Evolutionary conservation across 2,797 vertebrate species (phyloP).

Genomic region (Apogon talboti): DNA sequence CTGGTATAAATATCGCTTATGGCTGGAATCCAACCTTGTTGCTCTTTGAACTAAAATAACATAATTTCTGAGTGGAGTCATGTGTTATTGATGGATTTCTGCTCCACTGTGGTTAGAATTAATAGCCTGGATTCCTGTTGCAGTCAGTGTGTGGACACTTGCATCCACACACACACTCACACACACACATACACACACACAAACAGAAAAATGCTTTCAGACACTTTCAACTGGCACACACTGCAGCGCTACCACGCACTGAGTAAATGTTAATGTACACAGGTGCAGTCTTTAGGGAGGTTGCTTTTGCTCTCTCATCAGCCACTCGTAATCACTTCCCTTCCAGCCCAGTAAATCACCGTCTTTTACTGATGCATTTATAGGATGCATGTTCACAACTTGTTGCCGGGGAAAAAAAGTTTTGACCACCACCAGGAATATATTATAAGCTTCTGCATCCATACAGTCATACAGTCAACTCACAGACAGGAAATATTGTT

Average conservation of each 20-base stretch:
- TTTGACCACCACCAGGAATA: slow-evolving; percentile 67
- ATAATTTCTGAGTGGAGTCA: slow-evolving; percentile 57
- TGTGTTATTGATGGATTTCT: slow-evolving; percentile 67
- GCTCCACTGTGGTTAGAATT: slow-evolving; percentile 69
- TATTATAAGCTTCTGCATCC: slow-evolving; percentile 70
- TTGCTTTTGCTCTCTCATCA: slow-evolving; percentile 76
- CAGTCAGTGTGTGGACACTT: slow-evolving; percentile 61
- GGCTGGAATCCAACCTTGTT: slow-evolving; percentile 66
- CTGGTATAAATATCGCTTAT: slow-evolving; percentile 71
- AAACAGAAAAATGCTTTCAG: slow-evolving; percentile 23
- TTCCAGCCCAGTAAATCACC: slow-evolving; percentile 74
- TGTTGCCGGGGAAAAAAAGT: slow-evolving; percentile 68
- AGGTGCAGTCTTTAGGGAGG: slow-evolving; percentile 76
- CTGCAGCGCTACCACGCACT: slow-evolving; percentile 48
- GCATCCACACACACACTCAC: slow-evolving; percentile 34
- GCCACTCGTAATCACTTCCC: slow-evolving; percentile 81
- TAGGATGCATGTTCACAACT: slow-evolving; percentile 78
- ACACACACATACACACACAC: slow-evolving; percentile 7
- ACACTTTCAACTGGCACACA: not conserved
- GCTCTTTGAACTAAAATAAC: slow-evolving; percentile 76
- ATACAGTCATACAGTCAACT: slow-evolving; percentile 56
- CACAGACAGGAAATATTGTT: slow-evolving; percentile 80
- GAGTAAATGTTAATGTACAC: slow-evolving; percentile 71
- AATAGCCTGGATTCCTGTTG: slow-evolving; percentile 63
- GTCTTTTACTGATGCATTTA: slow-evolving; percentile 76